Evolutionary conservation across 2,888 invertebrate species (phyloP), one percentile per base, ranked within the genome.

Genomic region (Leptinotarsa haldemani): DNA sequence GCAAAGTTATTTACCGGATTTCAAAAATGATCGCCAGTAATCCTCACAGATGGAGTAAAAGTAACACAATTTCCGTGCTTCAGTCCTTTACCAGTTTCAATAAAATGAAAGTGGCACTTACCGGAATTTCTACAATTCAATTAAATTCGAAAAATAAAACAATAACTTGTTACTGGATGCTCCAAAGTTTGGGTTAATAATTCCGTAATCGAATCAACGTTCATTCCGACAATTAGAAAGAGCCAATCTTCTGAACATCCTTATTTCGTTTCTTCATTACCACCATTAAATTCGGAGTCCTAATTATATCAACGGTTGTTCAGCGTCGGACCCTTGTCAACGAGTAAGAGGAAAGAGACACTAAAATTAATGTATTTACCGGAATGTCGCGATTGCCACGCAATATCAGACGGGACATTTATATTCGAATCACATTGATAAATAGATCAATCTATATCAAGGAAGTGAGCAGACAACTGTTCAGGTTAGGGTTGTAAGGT

Each of bases 391-490:
- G 5, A 30, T n/a, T 61, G 5, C 61, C 61, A 40, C 30, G 61
- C 61, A 40, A 61, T 61, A 61, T 61, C n/a, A 30, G 40, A 40
- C 16, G n/a, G 61, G n/a, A 40, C 61, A 61, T 61, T 61, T 61
- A 61, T 61, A 61, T 61, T 61, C 40, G n/a, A n/a, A 16, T 61
- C 61, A 61, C 61, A 40, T n/a, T 61, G 61, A 61, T 61, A 12
- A 61, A 61, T 61, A 16, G 61, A 40, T 40, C 61, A 61, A 61
- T 61, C 18, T n/a, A 9, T 61, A 30, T 56, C 20, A 20, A 20
- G 20, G 4, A 22, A 20, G 56, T 4, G 56, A 56, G 12, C 56
- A 15, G 56, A 20, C 56, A 56, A 15, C 56, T 4, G 22, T 22
- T 56, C 20, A 22, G 22, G 20, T 56, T 20, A 13, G 25, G 56